Conservation (phyloP, 2,113 vertebrate species). For the Papio anubis region DNA sequence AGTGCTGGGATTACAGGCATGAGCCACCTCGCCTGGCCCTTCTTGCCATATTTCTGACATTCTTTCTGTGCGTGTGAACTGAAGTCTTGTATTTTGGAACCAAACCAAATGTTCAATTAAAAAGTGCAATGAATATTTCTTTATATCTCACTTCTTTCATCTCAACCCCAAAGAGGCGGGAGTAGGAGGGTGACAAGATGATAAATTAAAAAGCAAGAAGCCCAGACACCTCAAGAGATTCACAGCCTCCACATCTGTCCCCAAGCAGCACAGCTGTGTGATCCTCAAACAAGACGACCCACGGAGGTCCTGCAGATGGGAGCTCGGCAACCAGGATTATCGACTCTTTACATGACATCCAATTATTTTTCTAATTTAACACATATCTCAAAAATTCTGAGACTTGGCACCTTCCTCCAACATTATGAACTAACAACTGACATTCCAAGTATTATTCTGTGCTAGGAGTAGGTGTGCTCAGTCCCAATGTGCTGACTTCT, state of each 20-base stretch:
- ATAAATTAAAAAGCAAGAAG: constrained; percentile 44
- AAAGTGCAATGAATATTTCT: constrained; percentile 68
- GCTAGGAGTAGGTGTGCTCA: not conserved
- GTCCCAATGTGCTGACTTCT: not conserved
- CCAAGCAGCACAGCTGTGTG: not conserved
- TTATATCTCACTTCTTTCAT: constrained; percentile 50
- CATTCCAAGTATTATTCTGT: not conserved
- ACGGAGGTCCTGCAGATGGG: not conserved
- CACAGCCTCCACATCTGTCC: not conserved
- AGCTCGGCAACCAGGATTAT: not conserved
- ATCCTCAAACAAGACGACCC: not conserved
- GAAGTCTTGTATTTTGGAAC: constrained; percentile 51
- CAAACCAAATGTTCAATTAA: constrained; percentile 64
- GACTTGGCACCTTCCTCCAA: not conserved
- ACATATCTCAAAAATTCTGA: constrained; percentile 28
- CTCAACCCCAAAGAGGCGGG: constrained; percentile 27
- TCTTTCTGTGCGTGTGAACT: constrained; percentile 3
- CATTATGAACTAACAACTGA: not conserved
- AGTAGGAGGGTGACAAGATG: constrained; percentile 67
- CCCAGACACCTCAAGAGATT: not conserved
- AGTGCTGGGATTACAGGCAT: too few relatives aligned
- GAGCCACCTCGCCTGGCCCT: not conserved
- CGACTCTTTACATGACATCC: constrained; percentile 61
- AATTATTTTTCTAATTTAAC: constrained; percentile 68
- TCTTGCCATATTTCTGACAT: not conserved